Evolutionary conservation across 1,140 invertebrate genomes (phyloP).

Genomic region (Apolygus lucorum): DNA sequence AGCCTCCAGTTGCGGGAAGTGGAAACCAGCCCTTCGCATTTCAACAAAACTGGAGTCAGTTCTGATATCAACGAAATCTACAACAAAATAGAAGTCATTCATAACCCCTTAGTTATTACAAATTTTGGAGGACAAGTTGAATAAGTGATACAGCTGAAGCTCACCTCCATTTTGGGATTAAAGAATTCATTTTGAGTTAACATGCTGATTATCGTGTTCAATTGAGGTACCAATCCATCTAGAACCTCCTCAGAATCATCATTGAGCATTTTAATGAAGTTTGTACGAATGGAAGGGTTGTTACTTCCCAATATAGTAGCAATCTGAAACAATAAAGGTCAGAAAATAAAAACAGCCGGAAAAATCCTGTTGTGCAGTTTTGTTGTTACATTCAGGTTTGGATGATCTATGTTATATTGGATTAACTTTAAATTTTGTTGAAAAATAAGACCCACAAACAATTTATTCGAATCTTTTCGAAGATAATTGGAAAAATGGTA

Average conservation of each 20-base stretch:
- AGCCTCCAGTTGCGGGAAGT: conserved; percentile 58
- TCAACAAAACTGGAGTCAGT: conserved; percentile 52
- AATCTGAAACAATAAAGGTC: conserved; percentile 42
- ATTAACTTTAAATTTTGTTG: too few species aligned
- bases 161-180: not conserved
- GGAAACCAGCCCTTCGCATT: conserved; percentile 53
- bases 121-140: too few species aligned
- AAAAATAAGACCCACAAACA: too few species aligned
- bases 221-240: conserved; percentile 50
- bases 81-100: conserved; percentile 22
- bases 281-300: conserved; percentile 45
- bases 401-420: too few species aligned
- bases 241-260: conserved; percentile 59
- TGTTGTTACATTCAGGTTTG: too few species aligned
- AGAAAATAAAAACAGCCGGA: too few species aligned
- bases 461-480: not conserved
- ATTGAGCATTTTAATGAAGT: conserved; percentile 51
- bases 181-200: conserved; percentile 21
- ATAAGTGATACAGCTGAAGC: too few species aligned
- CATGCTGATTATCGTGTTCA: conserved; percentile 45
- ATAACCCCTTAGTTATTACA: too few species aligned
- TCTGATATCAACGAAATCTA: conserved; percentile 32
- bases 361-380: too few species aligned
- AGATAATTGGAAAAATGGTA: too few species aligned
- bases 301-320: conserved; percentile 47